Base-by-base conservation (phyloP, 2,888 invertebrate species). In the Plutella xylostella region DNA sequence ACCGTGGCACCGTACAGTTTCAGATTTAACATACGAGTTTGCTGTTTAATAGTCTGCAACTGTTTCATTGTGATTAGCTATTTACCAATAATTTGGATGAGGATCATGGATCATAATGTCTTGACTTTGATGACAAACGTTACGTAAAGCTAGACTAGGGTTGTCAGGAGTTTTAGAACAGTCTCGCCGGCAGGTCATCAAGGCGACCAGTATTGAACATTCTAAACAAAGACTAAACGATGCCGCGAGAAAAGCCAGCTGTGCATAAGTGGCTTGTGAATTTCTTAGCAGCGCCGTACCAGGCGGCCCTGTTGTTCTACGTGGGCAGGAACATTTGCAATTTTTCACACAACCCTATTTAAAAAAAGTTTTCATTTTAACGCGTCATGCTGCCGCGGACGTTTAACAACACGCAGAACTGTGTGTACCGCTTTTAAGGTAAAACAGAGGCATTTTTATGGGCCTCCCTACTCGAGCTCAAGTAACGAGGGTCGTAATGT, bases 401-500 rank as follows among this genome's bases (percentile, higher is more conserved):
- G 45, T 51, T 47, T 47, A 47, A 34, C 19, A 34, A 34, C 21
- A 15, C 12, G 42, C 4, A 41, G 17, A 41, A 28, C 42, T 21
- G 21, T 34, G 33, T 43, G 19, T 15, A n/a, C 38, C 17, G 39
- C 25, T 5, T 4, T n/a, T 20, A 18, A 22, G 39, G 39, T 28
- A 15, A 41, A 42, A 42, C 31, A 30, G 30, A 31, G 42, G 30
- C 31, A n/a, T 52, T 56, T 58, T 60, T 60, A 61, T 52, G 56
- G 50, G 49, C 51, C 48, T 2, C 52, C 14, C 54, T 56, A 57
- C 57, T 58, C 52, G 46, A 52, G 55, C 52, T 53, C 52, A 54
- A 34, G 41, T 57, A 60, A 58, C 52, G 55, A 53, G 53, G 61
- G 55, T 54, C 54, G 57, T 63, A 55, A 58, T 57, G 60, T 57